Evolutionary conservation across 1,140 invertebrate species (phyloP).

Genomic region (Ostrea denselamellosa): DNA sequence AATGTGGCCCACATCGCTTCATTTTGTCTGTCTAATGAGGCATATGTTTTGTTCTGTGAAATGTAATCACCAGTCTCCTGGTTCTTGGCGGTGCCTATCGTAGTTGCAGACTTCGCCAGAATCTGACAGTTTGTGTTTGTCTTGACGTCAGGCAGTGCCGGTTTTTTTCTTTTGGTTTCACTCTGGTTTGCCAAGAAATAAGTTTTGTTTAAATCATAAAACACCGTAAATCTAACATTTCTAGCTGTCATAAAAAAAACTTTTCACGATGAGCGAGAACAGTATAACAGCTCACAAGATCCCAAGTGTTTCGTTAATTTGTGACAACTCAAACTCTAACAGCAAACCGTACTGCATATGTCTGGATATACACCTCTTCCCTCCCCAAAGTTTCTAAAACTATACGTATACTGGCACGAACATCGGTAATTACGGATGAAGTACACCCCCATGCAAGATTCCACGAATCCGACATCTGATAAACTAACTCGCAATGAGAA

Average conservation of each 20-base stretch:
- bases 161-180: not conserved
- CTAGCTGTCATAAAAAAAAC: not conserved
- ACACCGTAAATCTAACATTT: not conserved
- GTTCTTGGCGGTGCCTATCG: conserved; percentile 18
- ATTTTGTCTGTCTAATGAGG: conserved; percentile 36
- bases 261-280: not conserved
- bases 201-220: not conserved
- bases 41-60: conserved; percentile 33
- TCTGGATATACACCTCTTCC: not conserved
- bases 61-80: conserved; percentile 14
- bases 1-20: conserved; percentile 12
- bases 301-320: not conserved
- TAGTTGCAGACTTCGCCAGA: not conserved
- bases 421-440: conserved; percentile 25
- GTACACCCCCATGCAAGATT: conserved; percentile 34
- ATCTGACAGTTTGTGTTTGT: conserved; percentile 15
- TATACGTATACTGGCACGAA: not conserved
- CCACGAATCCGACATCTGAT: conserved; percentile 27
- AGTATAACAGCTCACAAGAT: not conserved
- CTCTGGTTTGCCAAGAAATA: not conserved
- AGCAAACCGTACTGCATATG: not conserved
- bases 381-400: not conserved
- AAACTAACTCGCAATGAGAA: conserved; percentile 21
- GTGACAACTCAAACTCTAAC: not conserved
- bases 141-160: conserved; percentile 23